Conservation (phyloP, 2,797 vertebrate species). For the Urocyon cinereoargenteus region DNA sequence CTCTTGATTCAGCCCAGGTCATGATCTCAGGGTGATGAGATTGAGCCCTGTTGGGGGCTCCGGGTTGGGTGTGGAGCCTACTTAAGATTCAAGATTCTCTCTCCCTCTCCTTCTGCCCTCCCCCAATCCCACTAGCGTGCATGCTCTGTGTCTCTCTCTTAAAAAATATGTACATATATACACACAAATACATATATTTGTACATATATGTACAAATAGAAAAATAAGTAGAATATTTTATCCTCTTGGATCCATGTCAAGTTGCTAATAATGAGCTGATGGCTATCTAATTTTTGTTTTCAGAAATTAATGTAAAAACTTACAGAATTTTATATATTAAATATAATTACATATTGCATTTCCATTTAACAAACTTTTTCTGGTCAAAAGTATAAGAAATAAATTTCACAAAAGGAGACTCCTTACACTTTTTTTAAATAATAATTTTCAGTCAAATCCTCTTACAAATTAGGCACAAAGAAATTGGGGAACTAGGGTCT, state of each 20-base stretch:
- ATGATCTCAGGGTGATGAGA: neutral
- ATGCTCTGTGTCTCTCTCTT: neutral
- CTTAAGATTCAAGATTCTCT: neutral
- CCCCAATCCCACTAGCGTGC: neutral
- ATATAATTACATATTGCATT: neutral
- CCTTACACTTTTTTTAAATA: neutral
- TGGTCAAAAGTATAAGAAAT: neutral
- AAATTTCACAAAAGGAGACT: slow-evolving; percentile 14
- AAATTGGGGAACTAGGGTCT: neutral
- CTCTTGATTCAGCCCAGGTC: neutral
- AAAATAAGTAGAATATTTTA: neutral
- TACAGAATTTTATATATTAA: neutral
- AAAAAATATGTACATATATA: neutral
- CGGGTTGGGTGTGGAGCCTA: neutral
- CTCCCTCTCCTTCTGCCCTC: neutral
- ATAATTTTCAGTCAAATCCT: neutral
- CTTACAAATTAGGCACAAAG: neutral
- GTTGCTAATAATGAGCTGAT: neutral
- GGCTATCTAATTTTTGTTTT: slow-evolving; percentile 16
- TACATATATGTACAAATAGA: neutral
- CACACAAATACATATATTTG: neutral
- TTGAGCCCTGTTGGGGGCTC: neutral
- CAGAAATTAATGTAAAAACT: neutral
- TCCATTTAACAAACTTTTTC: neutral
- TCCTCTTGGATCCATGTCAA: neutral